Percentiles rank a stretch among this genome's conserved stretches.
These are phyloP conservation scores for Podarcis cretensis DNA, from an alignment of 2,113 vertebrate species.

Conservation along the genomic window DNA sequence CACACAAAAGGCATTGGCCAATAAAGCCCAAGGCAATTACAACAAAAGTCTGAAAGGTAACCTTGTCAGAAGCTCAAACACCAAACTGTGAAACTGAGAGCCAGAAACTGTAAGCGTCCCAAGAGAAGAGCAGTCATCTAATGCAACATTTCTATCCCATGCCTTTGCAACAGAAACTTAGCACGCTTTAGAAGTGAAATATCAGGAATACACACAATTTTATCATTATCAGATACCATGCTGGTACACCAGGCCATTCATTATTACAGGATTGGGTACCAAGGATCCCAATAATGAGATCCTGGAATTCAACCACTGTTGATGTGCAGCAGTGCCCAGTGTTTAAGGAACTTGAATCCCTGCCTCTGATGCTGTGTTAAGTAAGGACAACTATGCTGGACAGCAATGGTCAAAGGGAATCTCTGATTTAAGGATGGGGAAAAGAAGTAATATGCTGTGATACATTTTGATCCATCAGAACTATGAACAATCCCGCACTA, in stretches of 20 bases:
- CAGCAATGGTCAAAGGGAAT: neutral
- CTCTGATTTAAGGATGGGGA: neutral
- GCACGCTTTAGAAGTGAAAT: neutral
- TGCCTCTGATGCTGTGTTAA: neutral
- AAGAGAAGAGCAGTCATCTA: neutral
- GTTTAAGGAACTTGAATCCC: neutral
- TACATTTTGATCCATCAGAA: neutral
- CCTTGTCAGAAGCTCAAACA: neutral
- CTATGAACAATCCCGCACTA: neutral
- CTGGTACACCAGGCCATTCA: neutral
- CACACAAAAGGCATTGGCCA: neutral
- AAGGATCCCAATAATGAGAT: neutral
- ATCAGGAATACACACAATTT: neutral
- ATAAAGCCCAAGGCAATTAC: neutral
- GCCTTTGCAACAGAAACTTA: neutral
- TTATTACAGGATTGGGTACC: neutral
- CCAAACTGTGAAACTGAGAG: neutral
- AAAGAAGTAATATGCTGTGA: too few relatives aligned
- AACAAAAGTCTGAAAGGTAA: neutral
- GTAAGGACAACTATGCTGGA: neutral
- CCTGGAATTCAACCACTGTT: too few relatives aligned
- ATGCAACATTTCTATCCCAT: neutral
- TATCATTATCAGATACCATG: neutral
- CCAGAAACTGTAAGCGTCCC: neutral
- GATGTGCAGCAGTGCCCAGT: neutral